A percentile compares a stretch with the other conserved stretches of the same genome.
These are phyloP conservation scores for Anolis sagrei DNA, from an alignment of 2,113 vertebrate species.

Conservation along the genomic window DNA sequence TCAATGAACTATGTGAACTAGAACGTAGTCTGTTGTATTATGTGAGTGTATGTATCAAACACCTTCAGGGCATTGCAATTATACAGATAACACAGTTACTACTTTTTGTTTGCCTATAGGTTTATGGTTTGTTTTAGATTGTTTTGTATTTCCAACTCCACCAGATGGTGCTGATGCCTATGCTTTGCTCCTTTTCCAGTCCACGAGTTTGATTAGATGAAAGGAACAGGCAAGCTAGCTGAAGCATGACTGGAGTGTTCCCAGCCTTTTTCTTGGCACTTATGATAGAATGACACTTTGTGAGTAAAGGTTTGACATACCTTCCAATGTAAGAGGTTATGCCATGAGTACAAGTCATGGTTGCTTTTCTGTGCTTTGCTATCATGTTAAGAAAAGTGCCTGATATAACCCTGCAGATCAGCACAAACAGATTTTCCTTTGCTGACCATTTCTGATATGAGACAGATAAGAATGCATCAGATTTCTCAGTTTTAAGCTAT, in stretches of 20 bases:
- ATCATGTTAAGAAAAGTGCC: not conserved
- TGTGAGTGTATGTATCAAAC: rapidly evolving
- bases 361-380: too few relatives aligned
- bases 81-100: constrained; percentile 19
- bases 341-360: not conserved
- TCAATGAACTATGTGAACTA: rapidly evolving
- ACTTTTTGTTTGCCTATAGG: not conserved
- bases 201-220: not conserved
- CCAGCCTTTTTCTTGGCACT: not conserved
- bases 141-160: constrained; percentile 8
- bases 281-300: not conserved
- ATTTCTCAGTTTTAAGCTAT: not conserved
- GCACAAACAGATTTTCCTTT: not conserved
- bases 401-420: not conserved
- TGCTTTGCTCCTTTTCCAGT: not conserved
- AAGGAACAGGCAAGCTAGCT: not conserved
- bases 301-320: not conserved
- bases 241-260: not conserved
- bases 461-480: not conserved
- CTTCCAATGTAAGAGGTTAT: not conserved
- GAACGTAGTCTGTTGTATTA: not conserved
- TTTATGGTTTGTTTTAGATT: not conserved
- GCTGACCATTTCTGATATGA: not conserved
- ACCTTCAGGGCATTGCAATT: not conserved
- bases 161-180: constrained; percentile 15